Evolutionary conservation across 1,140 invertebrate species (phyloP).

Genomic region (Holotrichia oblita): DNA sequence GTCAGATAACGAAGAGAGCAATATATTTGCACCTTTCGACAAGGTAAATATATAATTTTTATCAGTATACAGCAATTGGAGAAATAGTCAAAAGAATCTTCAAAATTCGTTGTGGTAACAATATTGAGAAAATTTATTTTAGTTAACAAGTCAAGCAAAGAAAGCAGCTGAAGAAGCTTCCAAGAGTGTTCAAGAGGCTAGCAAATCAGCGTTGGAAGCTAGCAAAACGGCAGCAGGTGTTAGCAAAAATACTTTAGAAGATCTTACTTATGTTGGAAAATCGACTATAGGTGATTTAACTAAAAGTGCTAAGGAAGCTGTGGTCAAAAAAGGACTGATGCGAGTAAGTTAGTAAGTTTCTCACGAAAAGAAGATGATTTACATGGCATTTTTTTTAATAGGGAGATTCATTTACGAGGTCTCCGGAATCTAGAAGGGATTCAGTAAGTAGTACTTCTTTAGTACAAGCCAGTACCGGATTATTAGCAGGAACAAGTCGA

Average conservation of each 20-base stretch:
- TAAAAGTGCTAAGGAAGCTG: conserved; percentile 88
- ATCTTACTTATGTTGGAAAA: conserved; percentile 86
- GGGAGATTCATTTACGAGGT: conserved; percentile 56
- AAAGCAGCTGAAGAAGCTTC: conserved; percentile 88
- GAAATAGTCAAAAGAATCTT: background rate
- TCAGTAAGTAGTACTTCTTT: conserved; percentile 63
- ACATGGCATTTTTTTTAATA: conserved; percentile 35
- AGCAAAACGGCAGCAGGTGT: conserved; percentile 87
- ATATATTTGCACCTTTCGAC: conserved; percentile 77
- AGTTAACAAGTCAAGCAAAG: conserved; percentile 88
- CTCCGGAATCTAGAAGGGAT: conserved; percentile 47
- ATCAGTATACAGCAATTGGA: background rate
- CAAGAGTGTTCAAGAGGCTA: conserved; percentile 81
- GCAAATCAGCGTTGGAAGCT: conserved; percentile 85
- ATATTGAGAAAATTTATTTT: conserved; percentile 27
- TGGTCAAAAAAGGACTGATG: conserved; percentile 83
- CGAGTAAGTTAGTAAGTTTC: conserved; percentile 69
- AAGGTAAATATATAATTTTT: conserved; percentile 66
- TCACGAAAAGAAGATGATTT: background rate
- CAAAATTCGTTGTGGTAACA: conserved; percentile 25
- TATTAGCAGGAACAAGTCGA: conserved; percentile 67
- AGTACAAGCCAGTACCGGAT: conserved; percentile 60
- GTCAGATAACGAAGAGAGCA: conserved; percentile 72
- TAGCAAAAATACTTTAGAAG: conserved; percentile 88
- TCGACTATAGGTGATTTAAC: conserved; percentile 89